Conservation (phyloP, 2,888 invertebrate species). For the Brenthis hecate region DNA sequence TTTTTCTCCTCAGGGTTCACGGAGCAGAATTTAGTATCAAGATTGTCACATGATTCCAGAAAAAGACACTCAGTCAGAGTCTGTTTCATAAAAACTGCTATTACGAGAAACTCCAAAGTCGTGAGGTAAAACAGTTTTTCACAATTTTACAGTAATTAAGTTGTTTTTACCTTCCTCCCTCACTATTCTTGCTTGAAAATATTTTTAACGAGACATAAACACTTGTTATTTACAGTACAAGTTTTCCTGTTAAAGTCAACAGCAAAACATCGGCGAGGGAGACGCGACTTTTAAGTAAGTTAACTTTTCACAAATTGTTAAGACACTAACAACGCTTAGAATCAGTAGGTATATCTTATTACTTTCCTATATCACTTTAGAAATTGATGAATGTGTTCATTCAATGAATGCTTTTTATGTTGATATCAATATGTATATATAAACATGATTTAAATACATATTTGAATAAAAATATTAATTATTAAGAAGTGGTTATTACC, state of each 20-base stretch:
- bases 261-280: slow-evolving; percentile 47
- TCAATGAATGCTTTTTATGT: no score
- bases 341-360: background rate
- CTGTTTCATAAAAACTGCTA: slow-evolving; percentile 19
- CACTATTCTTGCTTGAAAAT: slow-evolving; percentile 24
- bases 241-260: slow-evolving; percentile 54
- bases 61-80: slow-evolving; percentile 17
- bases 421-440: no score
- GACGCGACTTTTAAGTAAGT: slow-evolving; percentile 55
- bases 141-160: slow-evolving; percentile 15
- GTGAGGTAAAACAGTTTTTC: slow-evolving; percentile 14
- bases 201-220: slow-evolving; percentile 37
- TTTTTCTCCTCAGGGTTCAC: background rate
- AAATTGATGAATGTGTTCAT: background rate
- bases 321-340: background rate
- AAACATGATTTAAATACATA: no score
- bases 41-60: slow-evolving; percentile 8
- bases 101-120: slow-evolving; percentile 7
- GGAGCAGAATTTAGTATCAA: slow-evolving; percentile 1
- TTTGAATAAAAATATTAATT: no score
- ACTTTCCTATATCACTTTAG: background rate
- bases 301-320: slow-evolving; percentile 10
- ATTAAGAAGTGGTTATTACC: no score
- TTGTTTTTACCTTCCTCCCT: slow-evolving; percentile 17
- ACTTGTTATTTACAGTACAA: slow-evolving; percentile 61